These are phyloP conservation scores for Melanerpes aurifrons DNA, from an alignment of 2,113 vertebrate genomes.

Conservation along the genomic window DNA sequence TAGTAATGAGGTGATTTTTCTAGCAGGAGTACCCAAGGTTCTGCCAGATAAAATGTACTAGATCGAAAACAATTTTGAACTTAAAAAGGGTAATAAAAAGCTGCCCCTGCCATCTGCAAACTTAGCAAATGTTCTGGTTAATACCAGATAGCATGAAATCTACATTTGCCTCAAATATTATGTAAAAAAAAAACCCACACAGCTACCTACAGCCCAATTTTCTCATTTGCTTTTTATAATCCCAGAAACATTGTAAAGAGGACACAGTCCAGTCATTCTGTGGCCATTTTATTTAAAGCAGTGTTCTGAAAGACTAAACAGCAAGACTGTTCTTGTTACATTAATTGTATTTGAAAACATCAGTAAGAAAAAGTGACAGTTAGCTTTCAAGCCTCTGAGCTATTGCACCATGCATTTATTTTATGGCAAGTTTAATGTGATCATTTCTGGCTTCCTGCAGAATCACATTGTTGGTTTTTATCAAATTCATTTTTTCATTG, in stretches of 20 bases:
- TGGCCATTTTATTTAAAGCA: conserved; percentile 66
- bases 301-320: conserved; percentile 27
- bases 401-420: neutral
- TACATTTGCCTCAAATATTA: conserved; percentile 1
- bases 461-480: neutral
- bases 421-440: neutral
- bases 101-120: neutral
- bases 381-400: neutral
- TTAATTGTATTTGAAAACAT: conserved; percentile 59
- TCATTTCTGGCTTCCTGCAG: neutral
- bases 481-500: neutral
- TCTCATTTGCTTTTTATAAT: neutral
- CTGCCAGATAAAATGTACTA: conserved; percentile 39
- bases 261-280: neutral
- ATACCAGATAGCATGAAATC: conserved; percentile 45
- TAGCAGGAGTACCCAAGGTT: conserved; percentile 31
- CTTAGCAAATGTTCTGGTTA: conserved; percentile 7
- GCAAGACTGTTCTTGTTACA: neutral
- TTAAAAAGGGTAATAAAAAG: conserved; percentile 37
- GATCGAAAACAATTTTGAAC: neutral
- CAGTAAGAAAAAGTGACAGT: neutral
- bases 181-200: neutral
- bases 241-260: neutral
- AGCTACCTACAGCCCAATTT: conserved; percentile 21
- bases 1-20: neutral